Conservation (phyloP, 1,140 invertebrate species). For the Drosophila carrolli region DNA sequence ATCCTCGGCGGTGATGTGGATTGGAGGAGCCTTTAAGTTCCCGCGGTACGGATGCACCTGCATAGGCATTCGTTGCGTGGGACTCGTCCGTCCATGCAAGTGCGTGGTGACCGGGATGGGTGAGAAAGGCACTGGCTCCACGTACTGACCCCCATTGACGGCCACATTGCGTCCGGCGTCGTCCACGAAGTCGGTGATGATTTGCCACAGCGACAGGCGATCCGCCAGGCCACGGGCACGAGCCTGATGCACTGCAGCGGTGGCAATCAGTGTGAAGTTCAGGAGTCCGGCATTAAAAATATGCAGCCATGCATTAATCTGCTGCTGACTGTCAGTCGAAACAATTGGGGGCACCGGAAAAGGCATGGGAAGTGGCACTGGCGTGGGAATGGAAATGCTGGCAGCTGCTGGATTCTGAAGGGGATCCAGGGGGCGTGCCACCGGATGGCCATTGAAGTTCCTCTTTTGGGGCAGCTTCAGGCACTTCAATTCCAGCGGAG, state of each 20-base stretch:
- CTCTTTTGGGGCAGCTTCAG: slow-evolving; percentile 46
- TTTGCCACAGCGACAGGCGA: slow-evolving; percentile 59
- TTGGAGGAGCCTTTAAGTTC: slow-evolving; percentile 29
- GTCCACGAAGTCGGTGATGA: slow-evolving; percentile 63
- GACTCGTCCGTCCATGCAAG: background rate
- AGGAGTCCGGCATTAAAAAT: slow-evolving; percentile 69
- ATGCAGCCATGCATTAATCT: slow-evolving; percentile 54
- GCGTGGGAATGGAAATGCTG: background rate
- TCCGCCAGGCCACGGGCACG: slow-evolving; percentile 39
- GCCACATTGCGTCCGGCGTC: slow-evolving; percentile 60
- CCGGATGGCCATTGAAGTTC: slow-evolving; percentile 21
- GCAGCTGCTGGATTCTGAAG: background rate
- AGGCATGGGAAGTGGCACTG: slow-evolving; percentile 4
- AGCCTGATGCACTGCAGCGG: slow-evolving; percentile 52
- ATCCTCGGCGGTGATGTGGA: slow-evolving; percentile 72
- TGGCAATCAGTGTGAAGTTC: slow-evolving; percentile 67
- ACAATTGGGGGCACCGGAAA: slow-evolving; percentile 34
- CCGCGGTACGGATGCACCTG: background rate
- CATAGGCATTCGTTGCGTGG: background rate
- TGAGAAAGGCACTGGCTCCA: background rate
- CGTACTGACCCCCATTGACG: slow-evolving; percentile 51
- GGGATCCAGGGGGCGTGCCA: background rate
- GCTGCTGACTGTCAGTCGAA: slow-evolving; percentile 27
- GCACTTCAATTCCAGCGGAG: background rate
- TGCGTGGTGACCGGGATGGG: background rate